phyloP scores from a whole-genome alignment of 2,888 invertebrate genomes.

The Argynnis bischoffii region DNA sequence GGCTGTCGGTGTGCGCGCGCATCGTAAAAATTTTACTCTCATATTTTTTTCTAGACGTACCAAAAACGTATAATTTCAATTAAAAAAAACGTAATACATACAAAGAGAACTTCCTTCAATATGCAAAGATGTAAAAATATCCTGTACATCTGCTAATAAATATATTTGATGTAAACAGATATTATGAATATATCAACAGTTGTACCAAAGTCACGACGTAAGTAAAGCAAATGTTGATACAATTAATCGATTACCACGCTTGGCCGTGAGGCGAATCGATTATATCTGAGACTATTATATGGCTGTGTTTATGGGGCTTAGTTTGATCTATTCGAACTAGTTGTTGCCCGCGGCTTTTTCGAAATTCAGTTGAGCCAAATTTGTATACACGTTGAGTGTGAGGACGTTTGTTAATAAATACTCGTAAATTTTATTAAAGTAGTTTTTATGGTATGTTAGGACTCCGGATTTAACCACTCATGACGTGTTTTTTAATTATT shows the following conservation, averaged over 20 bases:
- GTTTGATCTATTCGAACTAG: neutral
- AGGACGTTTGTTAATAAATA: too few relatives aligned
- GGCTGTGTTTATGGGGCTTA: slow-evolving; percentile 3
- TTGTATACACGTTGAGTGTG: neutral
- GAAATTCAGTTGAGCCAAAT: neutral
- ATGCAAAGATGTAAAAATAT: too few relatives aligned
- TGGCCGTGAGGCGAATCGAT: slow-evolving; percentile 26
- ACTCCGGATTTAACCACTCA: too few relatives aligned
- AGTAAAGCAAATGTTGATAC: slow-evolving; percentile 30
- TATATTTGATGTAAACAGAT: neutral
- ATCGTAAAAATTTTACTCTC: too few relatives aligned
- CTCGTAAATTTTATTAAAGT: too few relatives aligned
- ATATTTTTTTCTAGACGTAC: too few relatives aligned
- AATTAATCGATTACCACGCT: slow-evolving; percentile 33
- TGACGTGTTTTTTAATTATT: too few relatives aligned
- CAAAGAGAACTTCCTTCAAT: too few relatives aligned
- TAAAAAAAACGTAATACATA: too few relatives aligned
- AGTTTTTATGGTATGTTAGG: too few relatives aligned
- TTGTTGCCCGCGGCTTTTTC: neutral
- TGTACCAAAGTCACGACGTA: slow-evolving; percentile 16
- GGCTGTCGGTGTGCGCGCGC: too few relatives aligned
- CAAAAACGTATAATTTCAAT: too few relatives aligned
- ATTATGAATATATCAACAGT: slow-evolving; percentile 2
- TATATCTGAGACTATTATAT: slow-evolving; percentile 22
- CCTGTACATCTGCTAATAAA: neutral